phyloP scores from a whole-genome alignment of 2,888 invertebrate genomes.

The Polylopha cassiicola region DNA sequence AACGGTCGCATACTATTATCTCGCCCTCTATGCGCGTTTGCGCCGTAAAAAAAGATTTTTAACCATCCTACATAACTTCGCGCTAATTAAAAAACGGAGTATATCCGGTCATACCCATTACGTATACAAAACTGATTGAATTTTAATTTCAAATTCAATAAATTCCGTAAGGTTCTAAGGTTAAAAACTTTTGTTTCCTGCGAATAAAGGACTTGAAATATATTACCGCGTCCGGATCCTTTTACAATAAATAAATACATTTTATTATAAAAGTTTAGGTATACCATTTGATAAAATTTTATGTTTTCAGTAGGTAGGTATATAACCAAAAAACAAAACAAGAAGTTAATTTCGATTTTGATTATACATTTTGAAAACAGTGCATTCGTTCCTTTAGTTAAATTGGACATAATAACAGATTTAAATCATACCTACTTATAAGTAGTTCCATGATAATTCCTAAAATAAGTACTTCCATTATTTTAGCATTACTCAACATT shows the following conservation, averaged over 20 bases:
- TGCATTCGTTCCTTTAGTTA: no score
- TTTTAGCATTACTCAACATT: no score
- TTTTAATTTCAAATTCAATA: slow-evolving; percentile 64
- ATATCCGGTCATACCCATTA: slow-evolving; percentile 59
- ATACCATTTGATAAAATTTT: no score
- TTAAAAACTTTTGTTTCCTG: slow-evolving; percentile 58
- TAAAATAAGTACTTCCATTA: no score
- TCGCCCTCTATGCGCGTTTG: slow-evolving; percentile 33
- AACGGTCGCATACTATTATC: slow-evolving; percentile 38
- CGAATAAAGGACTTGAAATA: slow-evolving; percentile 48
- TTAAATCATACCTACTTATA: no score
- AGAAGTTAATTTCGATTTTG: no score
- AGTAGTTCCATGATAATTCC: no score
- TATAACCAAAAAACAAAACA: no score
- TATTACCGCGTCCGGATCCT: slow-evolving; percentile 16
- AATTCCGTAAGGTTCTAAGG: slow-evolving; percentile 47
- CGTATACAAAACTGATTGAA: slow-evolving; percentile 55
- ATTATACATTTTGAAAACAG: no score
- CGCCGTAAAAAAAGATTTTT: slow-evolving; percentile 46
- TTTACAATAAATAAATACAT: slow-evolving; percentile 2
- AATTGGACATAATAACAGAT: no score
- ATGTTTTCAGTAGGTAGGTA: no score
- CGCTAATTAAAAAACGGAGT: slow-evolving; percentile 64
- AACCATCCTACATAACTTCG: slow-evolving; percentile 54
- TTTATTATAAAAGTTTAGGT: no score